Evolutionary conservation across 1,140 invertebrate genomes (phyloP).

Genomic region (Nilaparvata lugens): DNA sequence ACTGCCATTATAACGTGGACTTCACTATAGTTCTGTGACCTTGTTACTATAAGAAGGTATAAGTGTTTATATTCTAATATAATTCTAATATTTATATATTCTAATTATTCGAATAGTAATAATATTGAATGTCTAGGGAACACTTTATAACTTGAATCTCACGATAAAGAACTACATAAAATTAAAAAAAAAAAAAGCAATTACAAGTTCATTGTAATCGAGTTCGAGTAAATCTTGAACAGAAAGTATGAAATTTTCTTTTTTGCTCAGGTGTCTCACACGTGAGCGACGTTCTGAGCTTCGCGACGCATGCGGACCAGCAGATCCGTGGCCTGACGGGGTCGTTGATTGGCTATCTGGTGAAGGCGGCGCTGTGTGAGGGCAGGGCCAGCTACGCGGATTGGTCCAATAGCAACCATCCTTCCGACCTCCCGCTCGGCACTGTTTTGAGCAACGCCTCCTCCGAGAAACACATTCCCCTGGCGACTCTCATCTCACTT

Average conservation of each 20-base stretch:
- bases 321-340: slow-evolving; percentile 67
- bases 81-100: too few species aligned
- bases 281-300: slow-evolving; percentile 31
- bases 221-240: not conserved
- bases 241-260: not conserved
- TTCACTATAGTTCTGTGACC: too few species aligned
- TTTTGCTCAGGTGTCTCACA: slow-evolving; percentile 28
- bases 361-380: slow-evolving; percentile 45
- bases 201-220: slow-evolving; percentile 8
- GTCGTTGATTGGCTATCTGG: slow-evolving; percentile 53
- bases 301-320: slow-evolving; percentile 53
- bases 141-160: too few species aligned
- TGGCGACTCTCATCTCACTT: slow-evolving; percentile 11
- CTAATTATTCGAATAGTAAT: too few species aligned
- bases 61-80: too few species aligned
- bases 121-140: too few species aligned
- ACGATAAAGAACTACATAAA: too few species aligned
- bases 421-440: slow-evolving; percentile 41
- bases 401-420: slow-evolving; percentile 6
- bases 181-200: too few species aligned
- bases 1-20: too few species aligned
- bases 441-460: slow-evolving; percentile 13
- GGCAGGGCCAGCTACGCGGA: not conserved
- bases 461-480: not conserved
- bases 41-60: too few species aligned